Conservation (phyloP, 2,888 invertebrate species). For the Cosmia trapezina region DNA sequence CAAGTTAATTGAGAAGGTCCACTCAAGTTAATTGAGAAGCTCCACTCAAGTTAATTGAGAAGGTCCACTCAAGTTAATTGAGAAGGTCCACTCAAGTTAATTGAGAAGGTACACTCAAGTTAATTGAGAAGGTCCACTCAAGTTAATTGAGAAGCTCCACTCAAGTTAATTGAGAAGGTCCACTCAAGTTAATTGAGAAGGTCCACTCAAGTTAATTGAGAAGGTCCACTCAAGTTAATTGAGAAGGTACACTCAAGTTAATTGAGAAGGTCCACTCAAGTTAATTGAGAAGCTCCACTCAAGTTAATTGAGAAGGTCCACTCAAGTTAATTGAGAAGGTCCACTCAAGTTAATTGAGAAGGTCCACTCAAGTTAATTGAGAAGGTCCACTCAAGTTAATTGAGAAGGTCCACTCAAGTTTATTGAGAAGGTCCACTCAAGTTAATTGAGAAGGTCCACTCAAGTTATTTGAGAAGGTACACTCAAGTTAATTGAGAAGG, state of each 20-base stretch:
- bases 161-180: slow-evolving; percentile 4
- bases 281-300: too few relatives aligned
- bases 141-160: too few relatives aligned
- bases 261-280: slow-evolving; percentile 13
- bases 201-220: not conserved
- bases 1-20: slow-evolving; percentile 3
- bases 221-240: slow-evolving; percentile 10
- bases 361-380: too few relatives aligned
- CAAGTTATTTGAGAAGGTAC: too few relatives aligned
- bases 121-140: slow-evolving; percentile 9
- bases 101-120: too few relatives aligned
- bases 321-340: too few relatives aligned
- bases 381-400: not conserved
- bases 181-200: too few relatives aligned
- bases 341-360: slow-evolving; percentile 5
- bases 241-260: not conserved
- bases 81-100: slow-evolving; percentile 21
- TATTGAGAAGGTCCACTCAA: too few relatives aligned
- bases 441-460: slow-evolving; percentile 4
- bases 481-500: slow-evolving; percentile 4
- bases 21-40: too few relatives aligned
- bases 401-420: slow-evolving; percentile 16
- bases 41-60: slow-evolving; percentile 1
- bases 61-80: not conserved
- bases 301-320: slow-evolving; percentile 6